Percentiles rank a stretch among this genome's conserved stretches.
Conservation (phyloP, 2,888 invertebrate species). For the Patella caerulea region DNA sequence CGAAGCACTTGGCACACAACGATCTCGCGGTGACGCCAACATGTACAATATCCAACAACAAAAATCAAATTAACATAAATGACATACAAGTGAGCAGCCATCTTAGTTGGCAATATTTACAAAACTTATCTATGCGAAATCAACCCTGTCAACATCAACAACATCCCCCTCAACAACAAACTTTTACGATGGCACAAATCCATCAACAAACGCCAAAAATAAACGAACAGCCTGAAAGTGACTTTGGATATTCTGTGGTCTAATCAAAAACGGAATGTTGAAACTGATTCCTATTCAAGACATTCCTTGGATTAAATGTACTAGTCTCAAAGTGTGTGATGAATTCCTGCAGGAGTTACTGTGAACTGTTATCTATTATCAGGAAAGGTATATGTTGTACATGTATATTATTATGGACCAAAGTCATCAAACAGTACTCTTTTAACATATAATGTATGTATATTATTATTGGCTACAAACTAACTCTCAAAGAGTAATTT, state of each 20-base stretch:
- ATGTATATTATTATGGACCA: too few species aligned
- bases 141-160: constrained; percentile 24
- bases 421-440: too few species aligned
- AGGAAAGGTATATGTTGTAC: too few species aligned
- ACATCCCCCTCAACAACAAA: constrained; percentile 20
- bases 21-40: not conserved
- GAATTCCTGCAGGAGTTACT: too few species aligned
- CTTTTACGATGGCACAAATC: constrained; percentile 32
- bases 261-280: constrained; percentile 15
- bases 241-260: constrained; percentile 39
- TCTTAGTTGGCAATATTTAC: constrained; percentile 40
- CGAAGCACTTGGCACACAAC: not conserved
- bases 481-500: too few species aligned
- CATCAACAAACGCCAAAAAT: not conserved
- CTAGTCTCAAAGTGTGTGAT: too few species aligned
- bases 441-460: too few species aligned
- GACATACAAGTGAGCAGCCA: constrained; percentile 35
- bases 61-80: constrained; percentile 11
- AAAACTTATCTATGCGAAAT: constrained; percentile 23
- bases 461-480: too few species aligned
- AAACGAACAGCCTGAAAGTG: not conserved
- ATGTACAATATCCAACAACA: not conserved
- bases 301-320: constrained; percentile 3
- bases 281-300: not conserved
- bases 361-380: too few species aligned